A percentile compares a stretch with the other conserved stretches of the same genome.
Conservation (phyloP, 1,140 invertebrate genomes). For the Scaptomyza montana region DNA sequence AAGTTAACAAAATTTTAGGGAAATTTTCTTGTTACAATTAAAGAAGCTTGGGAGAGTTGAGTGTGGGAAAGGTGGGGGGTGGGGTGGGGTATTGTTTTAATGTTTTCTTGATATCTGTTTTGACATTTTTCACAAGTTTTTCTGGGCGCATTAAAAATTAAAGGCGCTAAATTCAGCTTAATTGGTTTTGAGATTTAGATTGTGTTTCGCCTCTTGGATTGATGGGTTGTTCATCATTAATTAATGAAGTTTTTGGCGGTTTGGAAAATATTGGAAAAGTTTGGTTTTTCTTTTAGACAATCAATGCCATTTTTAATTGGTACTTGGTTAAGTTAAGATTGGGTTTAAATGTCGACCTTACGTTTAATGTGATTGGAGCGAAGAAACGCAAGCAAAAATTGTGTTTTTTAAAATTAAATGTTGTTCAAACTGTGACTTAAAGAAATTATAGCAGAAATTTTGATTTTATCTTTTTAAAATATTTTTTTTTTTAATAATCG, state of each 20-base stretch:
- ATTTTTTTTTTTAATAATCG: too few relatives aligned
- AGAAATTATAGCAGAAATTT: too few relatives aligned
- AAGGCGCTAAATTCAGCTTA: conserved; percentile 59
- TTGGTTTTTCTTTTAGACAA: conserved; percentile 25
- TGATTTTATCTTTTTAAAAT: too few relatives aligned
- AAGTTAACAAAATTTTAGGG: conserved; percentile 52
- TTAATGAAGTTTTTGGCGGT: conserved; percentile 59
- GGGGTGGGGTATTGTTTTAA: conserved; percentile 9
- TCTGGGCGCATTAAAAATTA: conserved; percentile 56
- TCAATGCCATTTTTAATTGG: conserved; percentile 22
- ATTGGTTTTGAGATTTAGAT: conserved; percentile 54
- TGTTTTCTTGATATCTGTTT: conserved; percentile 30
- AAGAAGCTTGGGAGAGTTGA: conserved; percentile 27
- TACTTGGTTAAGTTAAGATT: neutral
- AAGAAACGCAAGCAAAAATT: neutral
- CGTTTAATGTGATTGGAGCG: too few relatives aligned
- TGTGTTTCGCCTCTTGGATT: neutral
- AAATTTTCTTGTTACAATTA: conserved; percentile 64
- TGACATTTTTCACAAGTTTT: conserved; percentile 49
- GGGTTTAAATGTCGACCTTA: neutral
- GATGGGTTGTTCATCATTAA: conserved; percentile 22
- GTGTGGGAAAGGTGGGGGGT: neutral
- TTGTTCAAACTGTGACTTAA: neutral
- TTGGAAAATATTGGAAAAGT: conserved; percentile 8
- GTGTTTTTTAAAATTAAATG: too few relatives aligned